Base-by-base conservation (phyloP, 2,113 vertebrate genomes). In the Eurypyga helias region DNA sequence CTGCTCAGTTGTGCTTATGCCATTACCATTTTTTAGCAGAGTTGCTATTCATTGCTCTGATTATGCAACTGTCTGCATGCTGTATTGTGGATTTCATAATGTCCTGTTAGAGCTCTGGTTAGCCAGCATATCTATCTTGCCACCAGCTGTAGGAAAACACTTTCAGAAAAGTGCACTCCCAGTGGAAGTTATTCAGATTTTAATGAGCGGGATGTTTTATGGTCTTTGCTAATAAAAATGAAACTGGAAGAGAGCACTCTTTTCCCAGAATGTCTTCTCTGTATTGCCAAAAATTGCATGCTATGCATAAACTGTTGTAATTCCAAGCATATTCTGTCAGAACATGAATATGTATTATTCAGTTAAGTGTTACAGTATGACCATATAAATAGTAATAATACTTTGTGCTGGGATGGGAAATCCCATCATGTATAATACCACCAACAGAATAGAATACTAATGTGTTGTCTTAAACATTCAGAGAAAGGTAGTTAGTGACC, bases 161-260 rank as follows among this genome's bases (percentile, higher is more conserved):
- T 89, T 96, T 55, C 77, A 83, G 89, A 83, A 89, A 83, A 96
- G 87, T 96, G 69, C 75, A 83, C 54, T 96, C 94, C 77, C 87
- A 77, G 87, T 93, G 95, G 92, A 92, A 92, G 46, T 80, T 95
- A 91, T 84, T 95, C 94, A 95, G 78, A 84, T 92, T 94, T 94
- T 96, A 95, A 96, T 93, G 67, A 95, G 83, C 46, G 75, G 58
- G 61, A 87, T 89, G 62, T 81, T 97, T 96, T 96, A 94, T 87
- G 83, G 48, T 94, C 91, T 97, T 92, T 91, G 31, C 75, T 93
- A 91, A 95, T 94, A 93, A 93, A 95, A 96, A 85, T 83, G 65
- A 84, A 86, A 73, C 57, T 93, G 51, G 52, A 85, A 92, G 76
- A 87, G 57, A 85, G 25, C 36, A 34, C 57, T 88, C 60, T 94